Evolutionary conservation across 2,113 vertebrate genomes (phyloP), one percentile per base, ranked within the genome.

Genomic region (Anarhynchus alexandrinus): DNA sequence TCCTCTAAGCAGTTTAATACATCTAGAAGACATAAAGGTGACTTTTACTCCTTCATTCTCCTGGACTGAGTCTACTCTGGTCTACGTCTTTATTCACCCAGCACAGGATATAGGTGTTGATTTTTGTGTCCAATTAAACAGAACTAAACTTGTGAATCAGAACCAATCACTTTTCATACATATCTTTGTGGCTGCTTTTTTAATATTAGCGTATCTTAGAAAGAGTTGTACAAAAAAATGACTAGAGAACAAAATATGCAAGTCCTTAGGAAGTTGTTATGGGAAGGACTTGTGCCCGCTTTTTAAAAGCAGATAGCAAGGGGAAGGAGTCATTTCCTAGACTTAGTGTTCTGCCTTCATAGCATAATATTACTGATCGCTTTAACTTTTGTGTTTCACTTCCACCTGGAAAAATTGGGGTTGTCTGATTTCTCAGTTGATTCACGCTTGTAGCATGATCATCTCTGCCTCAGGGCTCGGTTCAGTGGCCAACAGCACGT

Each of bases 391-490:
- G 29, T 73, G 13, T 93, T 91, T 69, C 29, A 34, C 3, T 72
- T 82, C 30, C 15, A n/a, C 12, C 62, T 55, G 6, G 1, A 0
- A 15, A 34, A 47, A 49, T 4, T 22, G 11, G 7, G 10, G 2
- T 55, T 71, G 32, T 72, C 43, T 42, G 18, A 52, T 61, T 77
- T 34, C 42, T 81, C 43, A 21, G 7, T 6, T 67, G 38, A 40
- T 93, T 80, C 30, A 25, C 70, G 40, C 6, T 66, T 86, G 59
- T 70, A 61, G 5, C 2, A 1, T 47, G 20, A n/a, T 29, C 20
- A 15, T 23, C 19, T 89, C 13, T 70, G 32, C 45, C 18, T 93
- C 32, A 42, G 51, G 58, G 12, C 45, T 77, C 0, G 0, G 7
- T 81, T 83, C 21, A 17, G 21, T 2, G 5, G 3, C 22, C 51